These are phyloP conservation scores for Struthio camelus DNA, from an alignment of 2,113 vertebrate species.

Conservation along the genomic window DNA sequence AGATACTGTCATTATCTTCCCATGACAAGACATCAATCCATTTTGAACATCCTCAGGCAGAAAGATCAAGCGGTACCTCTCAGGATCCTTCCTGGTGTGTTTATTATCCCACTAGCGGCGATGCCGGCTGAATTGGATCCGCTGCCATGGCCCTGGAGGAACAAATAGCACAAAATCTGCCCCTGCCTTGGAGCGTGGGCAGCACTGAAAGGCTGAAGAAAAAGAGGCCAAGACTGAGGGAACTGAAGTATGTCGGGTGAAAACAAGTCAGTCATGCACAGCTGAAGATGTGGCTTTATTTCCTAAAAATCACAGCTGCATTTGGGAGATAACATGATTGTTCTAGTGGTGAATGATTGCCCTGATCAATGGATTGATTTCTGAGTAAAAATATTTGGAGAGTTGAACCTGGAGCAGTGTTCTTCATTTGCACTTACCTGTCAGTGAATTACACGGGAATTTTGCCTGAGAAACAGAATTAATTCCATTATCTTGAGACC, in stretches of 20 bases:
- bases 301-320: background rate
- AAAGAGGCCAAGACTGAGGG: background rate
- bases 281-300: background rate
- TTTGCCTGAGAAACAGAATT: background rate
- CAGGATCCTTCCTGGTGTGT: accelerated
- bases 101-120: background rate
- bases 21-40: background rate
- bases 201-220: background rate
- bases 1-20: background rate
- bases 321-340: accelerated
- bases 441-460: background rate
- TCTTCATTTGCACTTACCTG: background rate
- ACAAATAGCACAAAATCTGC: background rate
- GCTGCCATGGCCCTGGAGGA: background rate
- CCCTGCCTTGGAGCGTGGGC: background rate
- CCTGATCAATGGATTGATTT: background rate
- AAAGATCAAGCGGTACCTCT: background rate
- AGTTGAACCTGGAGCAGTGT: accelerated
- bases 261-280: accelerated
- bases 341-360: background rate
- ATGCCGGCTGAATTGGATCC: background rate
- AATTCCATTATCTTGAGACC: background rate
- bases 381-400: background rate
- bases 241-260: accelerated
- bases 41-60: background rate